Evolutionary conservation across 1,140 invertebrate species (phyloP), one percentile per base, ranked within the genome.

Genomic region (Bombus terrestris): DNA sequence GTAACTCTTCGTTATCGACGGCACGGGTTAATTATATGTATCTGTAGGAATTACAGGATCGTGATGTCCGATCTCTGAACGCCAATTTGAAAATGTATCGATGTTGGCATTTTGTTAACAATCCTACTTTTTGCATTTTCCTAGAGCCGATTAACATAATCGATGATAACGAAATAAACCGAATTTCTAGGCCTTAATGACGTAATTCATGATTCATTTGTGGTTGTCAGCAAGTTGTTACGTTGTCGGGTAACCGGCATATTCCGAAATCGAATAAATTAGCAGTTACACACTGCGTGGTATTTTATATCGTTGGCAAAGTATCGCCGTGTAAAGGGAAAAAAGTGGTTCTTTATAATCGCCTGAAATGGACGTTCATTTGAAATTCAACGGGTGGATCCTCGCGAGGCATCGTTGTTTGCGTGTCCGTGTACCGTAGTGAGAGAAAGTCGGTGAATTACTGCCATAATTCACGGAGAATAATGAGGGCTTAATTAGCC

Each of bases 401-500:
- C 86, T 81, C 85, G 81, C 84, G 59, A 80, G 81, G 81, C 77
- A 37, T 72, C 69, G 85, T 87, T 85, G 81, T 76, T 83, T 83
- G 87, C 87, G 84, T 89, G 88, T 69, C 68, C 59, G 69, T 81
- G 69, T 77, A 68, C 84, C 81, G 75, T 89, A 85, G 83, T 83
- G 82, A 87, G 89, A 91, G 91, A 92, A 92, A 92, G 90, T 90
- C 91, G 87, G 86, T 80, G 89, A 91, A 92, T 92, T 81, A 84
- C 86, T 83, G 86, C 87, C 85, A 90, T 91, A 91, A 91, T 91
- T 92, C 89, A 92, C 88, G 80, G 81, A 91, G 89, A 90, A 92
- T 92, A 92, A 92, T 91, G 87, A 92, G 88, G 78, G 85, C 90
- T 90, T 92, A 91, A 92, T 91, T 91, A 90, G 91, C 85, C 86